Percentiles rank a stretch among this genome's conserved stretches.
These are phyloP conservation scores for Paramuricea clavata DNA, from an alignment of 92 coral and sea anemone genomes.

Conservation along the genomic window DNA sequence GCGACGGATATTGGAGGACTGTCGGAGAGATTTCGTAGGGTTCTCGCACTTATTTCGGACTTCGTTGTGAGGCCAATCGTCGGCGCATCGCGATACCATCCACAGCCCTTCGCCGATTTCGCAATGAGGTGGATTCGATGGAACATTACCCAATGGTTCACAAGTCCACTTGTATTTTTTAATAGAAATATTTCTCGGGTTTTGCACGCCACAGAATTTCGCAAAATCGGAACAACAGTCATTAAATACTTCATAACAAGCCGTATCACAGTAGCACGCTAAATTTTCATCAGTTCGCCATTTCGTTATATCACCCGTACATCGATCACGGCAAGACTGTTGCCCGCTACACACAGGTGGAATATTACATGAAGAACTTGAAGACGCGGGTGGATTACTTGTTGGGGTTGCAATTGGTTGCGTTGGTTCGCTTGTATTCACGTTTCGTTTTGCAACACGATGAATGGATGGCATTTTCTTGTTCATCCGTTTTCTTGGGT, in stretches of 20 bases:
- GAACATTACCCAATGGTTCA: neutral
- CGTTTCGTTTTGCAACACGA: neutral
- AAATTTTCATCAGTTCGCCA: neutral
- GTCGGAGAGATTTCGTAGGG: neutral
- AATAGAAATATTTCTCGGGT: neutral
- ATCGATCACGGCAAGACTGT: neutral
- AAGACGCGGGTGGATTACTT: neutral
- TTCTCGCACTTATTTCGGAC: conserved; percentile 40
- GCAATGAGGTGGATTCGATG: neutral
- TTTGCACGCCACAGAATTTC: conserved; percentile 27
- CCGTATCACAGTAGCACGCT: conserved; percentile 40
- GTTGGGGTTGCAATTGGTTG: neutral
- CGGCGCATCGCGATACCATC: conserved; percentile 60
- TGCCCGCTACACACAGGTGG: neutral
- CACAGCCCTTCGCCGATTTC: conserved; percentile 22
- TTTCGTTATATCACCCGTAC: neutral
- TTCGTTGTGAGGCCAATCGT: conserved; percentile 42
- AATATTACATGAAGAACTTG: neutral
- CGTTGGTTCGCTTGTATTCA: neutral
- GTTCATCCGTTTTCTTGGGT: neutral
- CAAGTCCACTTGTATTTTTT: conserved; percentile 30
- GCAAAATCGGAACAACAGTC: conserved; percentile 59
- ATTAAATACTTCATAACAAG: conserved; percentile 28
- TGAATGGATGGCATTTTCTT: neutral
- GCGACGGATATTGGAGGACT: neutral